These are phyloP conservation scores for Watsonalla binaria DNA, from an alignment of 2,888 invertebrate genomes.

Conservation along the genomic window DNA sequence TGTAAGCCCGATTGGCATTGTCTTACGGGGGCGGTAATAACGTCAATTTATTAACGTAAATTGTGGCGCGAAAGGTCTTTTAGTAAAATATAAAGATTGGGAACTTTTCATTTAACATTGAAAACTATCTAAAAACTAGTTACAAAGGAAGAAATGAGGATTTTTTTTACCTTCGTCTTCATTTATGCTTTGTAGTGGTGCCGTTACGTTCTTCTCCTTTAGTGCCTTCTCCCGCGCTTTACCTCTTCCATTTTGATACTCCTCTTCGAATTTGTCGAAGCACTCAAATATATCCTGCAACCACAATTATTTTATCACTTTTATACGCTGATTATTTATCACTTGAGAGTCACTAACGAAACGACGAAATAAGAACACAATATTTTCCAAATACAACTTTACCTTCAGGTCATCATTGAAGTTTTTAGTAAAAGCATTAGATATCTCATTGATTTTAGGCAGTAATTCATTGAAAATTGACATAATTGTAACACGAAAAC, in stretches of 20 bases:
- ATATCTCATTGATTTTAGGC: slow-evolving; percentile 55
- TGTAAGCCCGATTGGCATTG: too few relatives aligned
- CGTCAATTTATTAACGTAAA: too few relatives aligned
- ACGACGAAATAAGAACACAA: slow-evolving; percentile 9
- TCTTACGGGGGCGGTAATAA: too few relatives aligned
- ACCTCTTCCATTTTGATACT: slow-evolving; percentile 43
- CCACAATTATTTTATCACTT: slow-evolving; percentile 18
- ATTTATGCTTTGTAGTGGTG: slow-evolving; percentile 58
- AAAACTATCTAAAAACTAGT: too few relatives aligned
- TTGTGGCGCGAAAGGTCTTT: too few relatives aligned
- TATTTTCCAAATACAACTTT: slow-evolving; percentile 20
- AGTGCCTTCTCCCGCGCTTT: slow-evolving; percentile 41
- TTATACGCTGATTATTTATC: slow-evolving; percentile 5
- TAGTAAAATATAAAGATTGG: too few relatives aligned
- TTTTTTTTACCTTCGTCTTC: slow-evolving; percentile 56
- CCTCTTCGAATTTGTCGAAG: slow-evolving; percentile 59
- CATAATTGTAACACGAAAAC: slow-evolving; percentile 52
- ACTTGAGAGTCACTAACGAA: slow-evolving; percentile 2
- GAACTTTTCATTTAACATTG: too few relatives aligned
- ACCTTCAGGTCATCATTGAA: slow-evolving; percentile 61
- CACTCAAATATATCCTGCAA: slow-evolving; percentile 52
- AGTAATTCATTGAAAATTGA: slow-evolving; percentile 65
- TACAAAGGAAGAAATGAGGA: neutral
- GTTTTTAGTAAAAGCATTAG: slow-evolving; percentile 38
- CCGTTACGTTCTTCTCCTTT: slow-evolving; percentile 48